A percentile compares a stretch with the other conserved stretches of the same genome.
These are phyloP conservation scores for Thunnus maccoyii DNA, from an alignment of 2,113 vertebrate genomes.

Conservation along the genomic window DNA sequence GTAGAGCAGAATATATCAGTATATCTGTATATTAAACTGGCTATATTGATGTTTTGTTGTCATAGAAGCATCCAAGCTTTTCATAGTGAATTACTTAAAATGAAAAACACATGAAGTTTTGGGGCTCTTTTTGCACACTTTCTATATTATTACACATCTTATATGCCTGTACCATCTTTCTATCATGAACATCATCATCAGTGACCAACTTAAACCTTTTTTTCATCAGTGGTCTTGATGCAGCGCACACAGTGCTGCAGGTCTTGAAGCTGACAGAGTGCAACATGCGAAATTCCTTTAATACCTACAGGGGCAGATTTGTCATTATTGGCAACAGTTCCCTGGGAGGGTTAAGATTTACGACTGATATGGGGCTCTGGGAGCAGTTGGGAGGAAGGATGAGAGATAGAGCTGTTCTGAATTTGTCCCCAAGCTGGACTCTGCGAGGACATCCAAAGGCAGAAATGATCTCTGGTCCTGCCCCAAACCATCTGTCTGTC, in stretches of 20 bases:
- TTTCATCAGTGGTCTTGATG: neutral
- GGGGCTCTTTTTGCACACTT: no score
- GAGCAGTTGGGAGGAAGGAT: constrained; percentile 22
- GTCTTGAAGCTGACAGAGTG: constrained; percentile 22
- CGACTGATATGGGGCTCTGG: constrained; percentile 34
- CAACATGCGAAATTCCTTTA: constrained; percentile 32
- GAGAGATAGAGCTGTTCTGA: constrained; percentile 54
- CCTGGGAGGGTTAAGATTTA: constrained; percentile 57
- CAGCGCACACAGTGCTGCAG: neutral
- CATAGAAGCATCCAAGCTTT: no score
- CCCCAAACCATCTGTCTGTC: constrained; percentile 25
- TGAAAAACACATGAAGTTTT: no score
- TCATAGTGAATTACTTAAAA: no score
- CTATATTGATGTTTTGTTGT: no score
- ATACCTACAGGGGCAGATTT: constrained; percentile 19
- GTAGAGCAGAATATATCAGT: no score
- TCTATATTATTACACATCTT: no score
- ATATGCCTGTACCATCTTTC: no score
- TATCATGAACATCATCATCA: neutral
- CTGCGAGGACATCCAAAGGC: neutral
- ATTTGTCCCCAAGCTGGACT: constrained; percentile 31
- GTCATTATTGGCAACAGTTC: constrained; percentile 59
- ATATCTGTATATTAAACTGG: no score
- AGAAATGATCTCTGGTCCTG: constrained; percentile 5
- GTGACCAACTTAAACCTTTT: constrained; percentile 9